Percentiles rank a stretch among this genome's conserved stretches.
phyloP scores from a whole-genome alignment of 2,113 vertebrate species.

The Phyllostomus hastatus region DNA sequence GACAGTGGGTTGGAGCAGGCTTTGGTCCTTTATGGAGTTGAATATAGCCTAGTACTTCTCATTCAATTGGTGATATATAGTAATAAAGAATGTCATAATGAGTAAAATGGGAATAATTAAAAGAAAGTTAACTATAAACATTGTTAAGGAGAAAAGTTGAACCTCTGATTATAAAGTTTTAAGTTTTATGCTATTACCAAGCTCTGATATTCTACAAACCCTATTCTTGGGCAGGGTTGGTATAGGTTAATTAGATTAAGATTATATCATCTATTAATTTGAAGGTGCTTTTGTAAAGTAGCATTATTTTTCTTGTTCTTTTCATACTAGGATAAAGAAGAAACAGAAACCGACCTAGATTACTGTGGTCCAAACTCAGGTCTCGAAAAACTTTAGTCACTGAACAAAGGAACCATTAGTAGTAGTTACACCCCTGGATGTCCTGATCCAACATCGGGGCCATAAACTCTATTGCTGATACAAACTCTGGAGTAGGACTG shows the following conservation, averaged over 20 bases:
- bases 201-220: neutral
- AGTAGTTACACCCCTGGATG: neutral
- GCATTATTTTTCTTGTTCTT: neutral
- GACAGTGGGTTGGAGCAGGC: accelerated
- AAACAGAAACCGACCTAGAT: neutral
- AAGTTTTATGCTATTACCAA: neutral
- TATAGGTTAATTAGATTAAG: neutral
- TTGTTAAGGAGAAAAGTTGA: neutral
- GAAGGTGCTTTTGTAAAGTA: neutral
- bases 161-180: neutral
- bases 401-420: slow-evolving; percentile 54
- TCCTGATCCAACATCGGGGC: slow-evolving; percentile 54
- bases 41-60: neutral
- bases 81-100: neutral
- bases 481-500: neutral
- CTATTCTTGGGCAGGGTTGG: neutral
- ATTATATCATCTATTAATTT: neutral
- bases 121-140: neutral
- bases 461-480: neutral
- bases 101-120: accelerated
- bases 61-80: neutral
- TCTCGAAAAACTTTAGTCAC: slow-evolving; percentile 50
- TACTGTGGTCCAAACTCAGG: neutral
- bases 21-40: neutral
- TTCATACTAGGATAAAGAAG: neutral